A percentile compares a stretch with the other conserved stretches of the same genome.
phyloP scores from a whole-genome alignment of 2,888 invertebrate species.

The Tetranychus truncatus region DNA sequence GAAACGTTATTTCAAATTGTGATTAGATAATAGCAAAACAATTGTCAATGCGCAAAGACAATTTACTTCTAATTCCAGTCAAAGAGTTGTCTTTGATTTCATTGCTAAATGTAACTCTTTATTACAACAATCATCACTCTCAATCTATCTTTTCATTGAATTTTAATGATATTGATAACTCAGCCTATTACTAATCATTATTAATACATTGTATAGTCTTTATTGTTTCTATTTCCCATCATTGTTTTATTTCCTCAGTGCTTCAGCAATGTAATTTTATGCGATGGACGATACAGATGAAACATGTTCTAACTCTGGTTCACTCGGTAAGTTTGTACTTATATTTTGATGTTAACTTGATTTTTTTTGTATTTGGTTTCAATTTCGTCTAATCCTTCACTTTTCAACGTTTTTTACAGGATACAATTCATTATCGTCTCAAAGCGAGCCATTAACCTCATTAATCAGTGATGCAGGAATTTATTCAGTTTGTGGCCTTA shows the following conservation, averaged over 20 bases:
- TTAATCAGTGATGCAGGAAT: conserved; percentile 30
- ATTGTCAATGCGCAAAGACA: no score
- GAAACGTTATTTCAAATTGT: no score
- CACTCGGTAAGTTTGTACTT: background rate
- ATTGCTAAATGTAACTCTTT: no score
- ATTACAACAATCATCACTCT: no score
- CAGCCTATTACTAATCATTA: no score
- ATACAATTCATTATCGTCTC: background rate
- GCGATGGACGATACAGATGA: background rate
- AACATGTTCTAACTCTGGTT: background rate
- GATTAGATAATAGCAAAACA: no score
- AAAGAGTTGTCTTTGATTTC: no score
- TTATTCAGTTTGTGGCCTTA: conserved; percentile 37
- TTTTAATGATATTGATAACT: no score
- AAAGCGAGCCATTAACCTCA: conserved; percentile 6
- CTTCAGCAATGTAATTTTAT: background rate
- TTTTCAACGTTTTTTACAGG: background rate
- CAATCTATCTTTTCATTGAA: no score
- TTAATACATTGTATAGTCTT: no score
- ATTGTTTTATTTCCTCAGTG: background rate
- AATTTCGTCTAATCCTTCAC: background rate
- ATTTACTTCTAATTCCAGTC: no score
- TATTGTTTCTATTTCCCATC: no score
- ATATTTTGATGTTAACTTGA: background rate
- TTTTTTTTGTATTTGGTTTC: background rate